Conservation (phyloP, 2,113 vertebrate genomes). For the Tetrao urogallus region DNA sequence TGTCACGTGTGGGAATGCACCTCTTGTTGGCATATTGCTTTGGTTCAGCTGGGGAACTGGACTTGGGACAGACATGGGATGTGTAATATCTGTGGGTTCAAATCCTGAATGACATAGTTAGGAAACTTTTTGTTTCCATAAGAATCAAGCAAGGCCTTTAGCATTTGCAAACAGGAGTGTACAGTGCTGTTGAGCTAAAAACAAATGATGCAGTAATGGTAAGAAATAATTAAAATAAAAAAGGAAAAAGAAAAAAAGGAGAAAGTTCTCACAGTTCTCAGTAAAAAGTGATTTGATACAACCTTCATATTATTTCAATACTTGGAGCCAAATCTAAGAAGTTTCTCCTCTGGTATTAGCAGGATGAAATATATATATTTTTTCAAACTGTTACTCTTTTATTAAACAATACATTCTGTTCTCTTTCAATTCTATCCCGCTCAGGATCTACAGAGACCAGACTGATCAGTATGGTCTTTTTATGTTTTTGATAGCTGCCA, state of each 20-base stretch:
- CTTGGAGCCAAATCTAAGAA: background rate
- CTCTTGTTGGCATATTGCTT: background rate
- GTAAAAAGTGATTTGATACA: background rate
- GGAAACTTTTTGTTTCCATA: background rate
- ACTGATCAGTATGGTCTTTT: background rate
- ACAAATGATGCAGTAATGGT: background rate
- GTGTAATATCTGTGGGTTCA: background rate
- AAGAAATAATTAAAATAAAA: background rate
- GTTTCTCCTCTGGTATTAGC: background rate
- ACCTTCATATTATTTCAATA: background rate
- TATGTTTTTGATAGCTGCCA: background rate
- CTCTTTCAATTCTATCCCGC: background rate
- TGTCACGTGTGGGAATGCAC: fast-evolving
- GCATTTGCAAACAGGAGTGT: background rate
- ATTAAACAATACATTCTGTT: background rate
- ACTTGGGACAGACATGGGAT: background rate
- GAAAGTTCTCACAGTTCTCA: background rate
- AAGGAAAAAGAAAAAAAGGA: too few relatives aligned
- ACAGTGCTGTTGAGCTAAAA: background rate
- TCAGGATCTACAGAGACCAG: background rate
- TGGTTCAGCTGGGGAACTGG: background rate
- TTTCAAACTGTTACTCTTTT: background rate
- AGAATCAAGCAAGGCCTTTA: background rate
- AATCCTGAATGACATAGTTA: background rate
- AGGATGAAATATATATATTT: background rate